A percentile compares a stretch with the other conserved stretches of the same genome.
Conservation (phyloP, 2,888 invertebrate species). For the Stenichneumon culpator region DNA sequence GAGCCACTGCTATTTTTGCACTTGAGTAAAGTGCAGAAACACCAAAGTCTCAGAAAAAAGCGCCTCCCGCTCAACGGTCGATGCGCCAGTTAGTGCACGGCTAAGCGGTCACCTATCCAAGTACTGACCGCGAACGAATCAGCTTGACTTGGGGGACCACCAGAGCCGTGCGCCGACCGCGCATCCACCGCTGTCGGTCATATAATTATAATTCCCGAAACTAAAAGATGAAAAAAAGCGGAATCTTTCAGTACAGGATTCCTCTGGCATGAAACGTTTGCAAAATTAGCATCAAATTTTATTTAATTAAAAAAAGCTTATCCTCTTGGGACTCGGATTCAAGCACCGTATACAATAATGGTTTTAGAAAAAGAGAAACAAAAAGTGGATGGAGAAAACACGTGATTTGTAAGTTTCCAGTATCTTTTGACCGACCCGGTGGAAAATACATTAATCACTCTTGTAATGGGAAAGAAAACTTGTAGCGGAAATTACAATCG, state of each 20-base stretch:
- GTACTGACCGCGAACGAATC: no score
- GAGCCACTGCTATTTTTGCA: no score
- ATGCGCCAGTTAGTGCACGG: no score
- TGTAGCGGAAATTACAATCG: slow-evolving; percentile 46
- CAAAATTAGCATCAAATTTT: slow-evolving; percentile 6
- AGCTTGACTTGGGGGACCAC: no score
- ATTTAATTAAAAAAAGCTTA: not conserved
- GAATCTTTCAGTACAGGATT: not conserved
- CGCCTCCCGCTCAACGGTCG: no score
- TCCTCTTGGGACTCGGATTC: not conserved
- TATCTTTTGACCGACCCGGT: slow-evolving; percentile 10
- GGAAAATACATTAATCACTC: slow-evolving; percentile 52
- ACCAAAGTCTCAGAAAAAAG: no score
- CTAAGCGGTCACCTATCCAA: no score
- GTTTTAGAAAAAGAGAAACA: no score
- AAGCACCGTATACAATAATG: not conserved
- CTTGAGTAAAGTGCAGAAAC: no score
- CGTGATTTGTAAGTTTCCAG: slow-evolving; percentile 44
- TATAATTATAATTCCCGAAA: no score
- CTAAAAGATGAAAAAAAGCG: not conserved
- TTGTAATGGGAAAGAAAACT: not conserved
- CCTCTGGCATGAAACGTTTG: not conserved
- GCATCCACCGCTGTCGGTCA: no score
- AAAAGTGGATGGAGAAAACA: not conserved
- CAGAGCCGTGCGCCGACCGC: no score